phyloP scores from a whole-genome alignment of 2,888 invertebrate species.

The Drosophila lacicola region DNA sequence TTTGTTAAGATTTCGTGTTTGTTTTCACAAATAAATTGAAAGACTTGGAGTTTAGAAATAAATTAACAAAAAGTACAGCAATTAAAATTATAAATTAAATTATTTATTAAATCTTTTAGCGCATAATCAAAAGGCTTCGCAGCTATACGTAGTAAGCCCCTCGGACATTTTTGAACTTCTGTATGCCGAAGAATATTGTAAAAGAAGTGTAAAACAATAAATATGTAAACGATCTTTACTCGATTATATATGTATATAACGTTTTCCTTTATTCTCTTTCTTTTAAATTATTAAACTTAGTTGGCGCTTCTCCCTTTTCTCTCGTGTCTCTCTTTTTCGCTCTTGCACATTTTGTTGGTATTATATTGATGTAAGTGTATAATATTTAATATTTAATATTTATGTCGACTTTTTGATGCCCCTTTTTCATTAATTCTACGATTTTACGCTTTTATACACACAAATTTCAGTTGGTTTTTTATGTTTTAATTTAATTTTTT shows the following conservation, averaged over 20 bases:
- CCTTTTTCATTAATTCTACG: conserved; percentile 66
- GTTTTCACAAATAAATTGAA: conserved; percentile 52
- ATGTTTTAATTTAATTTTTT: conserved; percentile 18
- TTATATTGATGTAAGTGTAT: conserved; percentile 49
- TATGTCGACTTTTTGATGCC: conserved; percentile 64
- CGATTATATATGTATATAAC: conserved; percentile 64
- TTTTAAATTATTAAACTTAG: conserved; percentile 63
- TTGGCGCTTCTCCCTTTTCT: conserved; percentile 54
- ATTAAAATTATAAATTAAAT: conserved; percentile 51
- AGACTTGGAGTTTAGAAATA: conserved; percentile 58
- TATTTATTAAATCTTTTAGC: conserved; percentile 34
- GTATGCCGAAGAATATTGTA: conserved; percentile 31
- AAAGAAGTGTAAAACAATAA: conserved; percentile 55
- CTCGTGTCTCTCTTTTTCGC: not conserved
- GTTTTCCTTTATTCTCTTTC: conserved; percentile 16
- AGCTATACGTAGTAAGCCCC: conserved; percentile 40
- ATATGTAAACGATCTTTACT: conserved; percentile 64
- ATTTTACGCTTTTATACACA: conserved; percentile 75
- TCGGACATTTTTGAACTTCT: conserved; percentile 32
- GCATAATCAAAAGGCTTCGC: conserved; percentile 36
- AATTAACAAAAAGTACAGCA: conserved; percentile 67
- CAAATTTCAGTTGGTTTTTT: conserved; percentile 72
- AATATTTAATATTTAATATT: conserved; percentile 70
- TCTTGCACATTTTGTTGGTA: conserved; percentile 57
- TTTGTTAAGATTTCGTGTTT: conserved; percentile 27